Conservation (phyloP, 2,888 invertebrate species). For the Metopia argyrocephala region DNA sequence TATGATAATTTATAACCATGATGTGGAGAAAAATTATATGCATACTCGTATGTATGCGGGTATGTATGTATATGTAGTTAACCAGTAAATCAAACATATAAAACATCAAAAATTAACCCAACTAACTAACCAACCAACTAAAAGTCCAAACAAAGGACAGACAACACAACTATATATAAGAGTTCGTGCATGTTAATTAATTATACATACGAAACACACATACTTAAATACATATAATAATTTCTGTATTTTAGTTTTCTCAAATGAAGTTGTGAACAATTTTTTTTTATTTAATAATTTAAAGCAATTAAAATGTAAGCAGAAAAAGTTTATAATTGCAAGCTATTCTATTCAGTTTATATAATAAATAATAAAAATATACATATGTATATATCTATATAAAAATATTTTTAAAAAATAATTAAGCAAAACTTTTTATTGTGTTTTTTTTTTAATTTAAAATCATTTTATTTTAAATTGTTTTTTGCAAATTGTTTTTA, state of each 20-base stretch:
- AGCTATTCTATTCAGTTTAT: background rate
- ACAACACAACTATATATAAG: conserved; percentile 4
- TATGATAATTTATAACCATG: background rate
- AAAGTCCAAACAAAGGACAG: background rate
- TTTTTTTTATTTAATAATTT: background rate
- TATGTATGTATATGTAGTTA: too few species aligned
- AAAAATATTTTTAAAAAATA: background rate
- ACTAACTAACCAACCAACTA: background rate
- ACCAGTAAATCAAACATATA: conserved; percentile 44
- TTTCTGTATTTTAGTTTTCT: background rate
- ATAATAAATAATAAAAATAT: too few species aligned
- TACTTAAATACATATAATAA: too few species aligned
- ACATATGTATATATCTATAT: too few species aligned
- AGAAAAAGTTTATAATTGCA: background rate
- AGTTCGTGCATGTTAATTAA: conserved; percentile 37
- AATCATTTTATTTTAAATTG: too few species aligned
- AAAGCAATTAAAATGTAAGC: background rate
- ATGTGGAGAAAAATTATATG: background rate
- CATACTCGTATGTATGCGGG: too few species aligned
- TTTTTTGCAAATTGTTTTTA: too few species aligned
- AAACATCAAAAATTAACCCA: conserved; percentile 53
- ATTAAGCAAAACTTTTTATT: background rate
- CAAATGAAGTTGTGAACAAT: background rate
- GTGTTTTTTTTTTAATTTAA: too few species aligned
- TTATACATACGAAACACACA: too few species aligned